A percentile compares a stretch with the other conserved stretches of the same genome.
Conservation (phyloP, 2,888 invertebrate genomes). For the Melitaea athalia region DNA sequence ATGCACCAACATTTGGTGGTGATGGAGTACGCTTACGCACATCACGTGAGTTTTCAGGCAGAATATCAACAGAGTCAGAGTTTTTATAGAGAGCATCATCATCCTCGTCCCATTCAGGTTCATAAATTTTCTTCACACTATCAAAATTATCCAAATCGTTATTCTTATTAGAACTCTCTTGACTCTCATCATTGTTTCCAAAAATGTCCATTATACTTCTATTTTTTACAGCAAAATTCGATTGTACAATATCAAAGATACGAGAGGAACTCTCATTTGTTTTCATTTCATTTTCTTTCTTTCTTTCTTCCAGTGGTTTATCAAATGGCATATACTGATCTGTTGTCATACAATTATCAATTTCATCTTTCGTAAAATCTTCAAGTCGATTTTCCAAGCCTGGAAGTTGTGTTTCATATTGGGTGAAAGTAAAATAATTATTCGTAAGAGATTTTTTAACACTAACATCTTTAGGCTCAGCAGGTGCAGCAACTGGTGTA, state of each 20-base stretch:
- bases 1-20: conserved; percentile 43
- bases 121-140: conserved; percentile 55
- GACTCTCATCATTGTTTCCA: conserved; percentile 47
- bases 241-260: conserved; percentile 68
- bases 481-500: neutral
- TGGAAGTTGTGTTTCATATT: conserved; percentile 33
- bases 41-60: conserved; percentile 13
- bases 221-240: conserved; percentile 59
- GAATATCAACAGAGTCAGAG: conserved; percentile 48
- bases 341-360: conserved; percentile 44
- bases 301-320: conserved; percentile 43
- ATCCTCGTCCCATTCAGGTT: conserved; percentile 73
- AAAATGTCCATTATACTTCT: conserved; percentile 76
- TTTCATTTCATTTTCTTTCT: conserved; percentile 39
- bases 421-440: conserved; percentile 28
- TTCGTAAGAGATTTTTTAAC: conserved; percentile 19
- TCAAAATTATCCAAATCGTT: conserved; percentile 57
- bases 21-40: conserved; percentile 39
- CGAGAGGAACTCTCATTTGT: conserved; percentile 44
- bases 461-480: neutral
- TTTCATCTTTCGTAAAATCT: conserved; percentile 57
- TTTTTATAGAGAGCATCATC: conserved; percentile 75
- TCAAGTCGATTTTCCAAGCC: conserved; percentile 31
- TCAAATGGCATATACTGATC: conserved; percentile 58
- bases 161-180: conserved; percentile 52